A percentile compares a stretch with the other conserved stretches of the same genome.
These are phyloP conservation scores for Apodemia zela DNA, from an alignment of 2,888 invertebrate species.

Conservation along the genomic window DNA sequence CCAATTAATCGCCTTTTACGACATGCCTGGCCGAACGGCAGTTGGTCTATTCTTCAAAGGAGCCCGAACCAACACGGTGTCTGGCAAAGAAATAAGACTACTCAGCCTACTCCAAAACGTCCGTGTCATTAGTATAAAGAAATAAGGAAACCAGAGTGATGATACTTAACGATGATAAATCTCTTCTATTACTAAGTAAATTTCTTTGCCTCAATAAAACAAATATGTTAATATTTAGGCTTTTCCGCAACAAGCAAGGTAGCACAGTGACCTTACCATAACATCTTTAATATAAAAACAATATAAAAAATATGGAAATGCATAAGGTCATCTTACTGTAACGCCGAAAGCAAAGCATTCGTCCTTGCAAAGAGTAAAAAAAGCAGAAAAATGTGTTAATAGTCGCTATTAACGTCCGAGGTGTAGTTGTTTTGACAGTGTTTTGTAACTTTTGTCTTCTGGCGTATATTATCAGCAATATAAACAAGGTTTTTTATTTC, in stretches of 20 bases:
- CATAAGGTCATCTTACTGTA: constrained; percentile 6
- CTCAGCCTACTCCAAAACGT: too few species aligned
- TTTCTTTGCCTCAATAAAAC: neutral
- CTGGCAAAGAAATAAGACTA: too few species aligned
- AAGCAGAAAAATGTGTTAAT: constrained; percentile 10
- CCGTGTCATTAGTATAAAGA: too few species aligned
- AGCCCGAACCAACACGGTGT: too few species aligned
- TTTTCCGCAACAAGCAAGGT: neutral
- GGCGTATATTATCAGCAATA: neutral
- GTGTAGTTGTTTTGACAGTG: neutral
- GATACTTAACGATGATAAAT: too few species aligned
- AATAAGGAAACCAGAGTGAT: too few species aligned
- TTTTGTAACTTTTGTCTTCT: constrained; percentile 1
- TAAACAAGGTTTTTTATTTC: neutral
- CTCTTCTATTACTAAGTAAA: too few species aligned
- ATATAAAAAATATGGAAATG: constrained; percentile 4
- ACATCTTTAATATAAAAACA: neutral
- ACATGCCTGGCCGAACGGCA: too few species aligned
- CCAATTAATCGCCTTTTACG: too few species aligned
- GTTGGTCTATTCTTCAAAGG: too few species aligned
- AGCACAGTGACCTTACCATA: neutral
- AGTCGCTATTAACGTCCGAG: neutral
- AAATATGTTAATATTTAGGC: neutral
- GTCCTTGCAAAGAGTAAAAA: constrained; percentile 3
- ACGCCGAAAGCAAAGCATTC: neutral